Conservation (phyloP, 2,797 vertebrate genomes). For the Graptemys geographica region DNA sequence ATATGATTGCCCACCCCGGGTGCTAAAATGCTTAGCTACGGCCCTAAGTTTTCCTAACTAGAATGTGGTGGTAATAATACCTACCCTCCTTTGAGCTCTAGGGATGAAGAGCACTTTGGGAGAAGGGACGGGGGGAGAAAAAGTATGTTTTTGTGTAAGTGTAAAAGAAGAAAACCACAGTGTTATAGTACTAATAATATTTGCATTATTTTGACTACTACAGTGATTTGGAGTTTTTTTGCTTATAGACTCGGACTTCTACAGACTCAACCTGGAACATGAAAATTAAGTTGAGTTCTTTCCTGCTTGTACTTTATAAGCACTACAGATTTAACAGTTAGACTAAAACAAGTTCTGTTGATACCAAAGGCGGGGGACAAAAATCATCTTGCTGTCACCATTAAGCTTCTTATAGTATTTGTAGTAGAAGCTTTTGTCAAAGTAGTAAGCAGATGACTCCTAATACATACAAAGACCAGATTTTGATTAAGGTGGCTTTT, state of each 20-base stretch:
- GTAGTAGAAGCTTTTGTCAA: too few species aligned
- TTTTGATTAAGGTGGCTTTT: too few species aligned
- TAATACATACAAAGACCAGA: too few species aligned
- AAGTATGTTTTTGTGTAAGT: background rate
- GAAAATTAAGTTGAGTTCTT: background rate
- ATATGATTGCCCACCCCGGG: too few species aligned
- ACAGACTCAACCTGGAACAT: background rate
- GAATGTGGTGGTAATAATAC: background rate
- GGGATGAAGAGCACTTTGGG: background rate
- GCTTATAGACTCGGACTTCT: background rate
- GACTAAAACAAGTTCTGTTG: background rate
- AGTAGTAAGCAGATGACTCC: too few species aligned
- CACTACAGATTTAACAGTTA: background rate
- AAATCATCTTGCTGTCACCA: too few species aligned
- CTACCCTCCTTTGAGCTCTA: background rate
- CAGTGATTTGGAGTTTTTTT: background rate
- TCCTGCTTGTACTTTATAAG: background rate
- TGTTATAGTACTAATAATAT: background rate
- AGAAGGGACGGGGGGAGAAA: too few species aligned
- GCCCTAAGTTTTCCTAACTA: background rate
- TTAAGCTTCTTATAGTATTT: too few species aligned
- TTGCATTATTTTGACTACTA: background rate
- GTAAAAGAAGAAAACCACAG: background rate
- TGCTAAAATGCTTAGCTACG: too few species aligned
- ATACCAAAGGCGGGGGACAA: too few species aligned